Percentiles rank a stretch among this genome's conserved stretches.
These are phyloP conservation scores for Onychomys leucogaster DNA, from an alignment of 2,797 vertebrate genomes.

Conservation along the genomic window DNA sequence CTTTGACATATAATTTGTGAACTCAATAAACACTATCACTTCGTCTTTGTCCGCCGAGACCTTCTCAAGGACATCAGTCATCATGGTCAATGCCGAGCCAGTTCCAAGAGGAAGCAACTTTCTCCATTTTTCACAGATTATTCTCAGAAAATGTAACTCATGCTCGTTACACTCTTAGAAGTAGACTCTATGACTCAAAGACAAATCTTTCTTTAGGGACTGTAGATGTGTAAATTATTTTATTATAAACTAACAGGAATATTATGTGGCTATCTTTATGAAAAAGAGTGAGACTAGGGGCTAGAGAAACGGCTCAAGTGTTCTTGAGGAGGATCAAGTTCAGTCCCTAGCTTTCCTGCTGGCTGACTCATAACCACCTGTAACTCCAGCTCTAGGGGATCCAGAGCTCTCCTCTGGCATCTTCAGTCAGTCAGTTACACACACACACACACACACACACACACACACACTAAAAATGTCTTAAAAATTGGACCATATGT, in stretches of 20 bases:
- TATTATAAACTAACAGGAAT: neutral
- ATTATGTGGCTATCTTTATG: neutral
- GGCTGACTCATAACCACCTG: neutral
- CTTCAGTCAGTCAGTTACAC: neutral
- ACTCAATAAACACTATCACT: neutral
- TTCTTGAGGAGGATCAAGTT: neutral
- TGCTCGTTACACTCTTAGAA: neutral
- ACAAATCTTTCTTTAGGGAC: conserved; percentile 3
- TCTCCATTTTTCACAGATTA: conserved; percentile 26
- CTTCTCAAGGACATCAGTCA: neutral
- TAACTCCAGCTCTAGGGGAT: neutral
- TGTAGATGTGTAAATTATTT: conserved; percentile 28
- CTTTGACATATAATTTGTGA: neutral
- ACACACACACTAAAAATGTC: neutral
- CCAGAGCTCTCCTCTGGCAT: neutral
- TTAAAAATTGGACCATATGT: neutral
- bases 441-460: neutral
- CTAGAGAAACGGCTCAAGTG: neutral
- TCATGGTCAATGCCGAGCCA: neutral
- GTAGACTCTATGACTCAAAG: neutral
- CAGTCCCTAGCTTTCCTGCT: neutral
- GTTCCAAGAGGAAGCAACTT: neutral
- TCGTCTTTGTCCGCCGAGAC: neutral
- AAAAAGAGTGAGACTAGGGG: neutral
- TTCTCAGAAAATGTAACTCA: neutral